Base-by-base conservation (phyloP, 2,113 vertebrate genomes). In the Macquaria ambigua region DNA sequence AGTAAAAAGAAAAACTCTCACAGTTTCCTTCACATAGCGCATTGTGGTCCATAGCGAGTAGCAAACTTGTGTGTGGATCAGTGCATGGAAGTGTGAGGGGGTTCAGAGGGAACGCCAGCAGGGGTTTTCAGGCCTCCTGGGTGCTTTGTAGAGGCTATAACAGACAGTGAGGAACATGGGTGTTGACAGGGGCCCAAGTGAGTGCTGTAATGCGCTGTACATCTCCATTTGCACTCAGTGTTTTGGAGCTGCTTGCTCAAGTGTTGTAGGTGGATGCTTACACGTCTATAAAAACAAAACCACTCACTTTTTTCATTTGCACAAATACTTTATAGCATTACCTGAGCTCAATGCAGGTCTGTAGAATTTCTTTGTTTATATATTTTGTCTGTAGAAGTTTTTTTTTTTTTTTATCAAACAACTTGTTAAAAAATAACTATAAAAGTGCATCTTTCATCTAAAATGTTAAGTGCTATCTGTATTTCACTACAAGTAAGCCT, bases 101-200 rank as follows among this genome's bases (percentile, higher is more conserved):
- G 52, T 83, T 90, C 74, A 81, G 78, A 87, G 67, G 81, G 15
- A 67, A 61, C 58, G 63, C 50, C 82, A 77, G 79, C 78, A 31
- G 89, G 82, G 77, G 74, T 68, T 77, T 73, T 46, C 25, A 79
- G 75, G 43, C 67, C 90, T 90, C 92, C 84, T 58, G 85, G 85
- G 92, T 89, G 82, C 77, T 83, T 82, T 93, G 55, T 77, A 80
- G 85, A 83, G 61, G 80, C 84, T 82, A 39, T 88, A 91, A 90
- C 90, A 91, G 94, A 95, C 93, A 93, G 91, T 79, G 87, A 94
- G 89, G 86, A 94, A 90, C 88, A 94, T 92, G 84, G 88, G 90
- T 94, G 93, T 93, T 94, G 95, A 96, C 95, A 95, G 92, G 89
- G 86, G 81, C 81, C 87, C 84, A 89, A 89, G 93, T 93, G 92